phyloP scores from a whole-genome alignment of 1,140 invertebrate species.

The Ephestia elutella region DNA sequence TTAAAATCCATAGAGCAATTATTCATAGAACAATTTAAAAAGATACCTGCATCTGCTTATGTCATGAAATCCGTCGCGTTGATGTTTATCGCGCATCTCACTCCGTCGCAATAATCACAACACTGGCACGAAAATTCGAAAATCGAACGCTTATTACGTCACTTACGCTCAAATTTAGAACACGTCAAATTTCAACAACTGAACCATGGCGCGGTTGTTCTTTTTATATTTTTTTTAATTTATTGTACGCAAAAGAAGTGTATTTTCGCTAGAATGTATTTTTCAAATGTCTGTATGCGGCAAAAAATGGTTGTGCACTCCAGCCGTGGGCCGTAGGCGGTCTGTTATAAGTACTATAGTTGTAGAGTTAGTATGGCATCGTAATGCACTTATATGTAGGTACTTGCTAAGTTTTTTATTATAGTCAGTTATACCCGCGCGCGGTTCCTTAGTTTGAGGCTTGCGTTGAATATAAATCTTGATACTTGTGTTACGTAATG shows the following conservation, averaged over 20 bases:
- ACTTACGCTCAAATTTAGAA: slow-evolving; percentile 27
- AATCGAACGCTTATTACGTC: slow-evolving; percentile 34
- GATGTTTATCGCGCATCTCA: slow-evolving; percentile 9
- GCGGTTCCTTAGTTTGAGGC: slow-evolving; percentile 64
- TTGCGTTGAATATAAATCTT: slow-evolving; percentile 42
- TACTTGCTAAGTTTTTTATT: slow-evolving; percentile 71
- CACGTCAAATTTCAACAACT: slow-evolving; percentile 15
- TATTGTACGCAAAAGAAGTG: slow-evolving; percentile 46
- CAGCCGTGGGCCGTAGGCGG: slow-evolving; percentile 58
- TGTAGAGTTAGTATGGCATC: slow-evolving; percentile 49
- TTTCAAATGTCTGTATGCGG: slow-evolving; percentile 66
- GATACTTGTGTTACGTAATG: slow-evolving; percentile 42
- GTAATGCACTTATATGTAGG: slow-evolving; percentile 71
- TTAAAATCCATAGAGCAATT: too few relatives aligned
- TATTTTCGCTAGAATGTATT: slow-evolving; percentile 71
- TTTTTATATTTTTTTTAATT: slow-evolving; percentile 21
- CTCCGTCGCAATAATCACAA: slow-evolving; percentile 30
- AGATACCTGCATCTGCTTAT: slow-evolving; percentile 52
- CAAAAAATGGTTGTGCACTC: slow-evolving; percentile 64
- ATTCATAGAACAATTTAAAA: slow-evolving; percentile 11
- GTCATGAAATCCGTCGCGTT: slow-evolving; percentile 2
- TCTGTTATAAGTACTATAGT: slow-evolving; percentile 65
- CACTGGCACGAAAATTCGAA: slow-evolving; percentile 34
- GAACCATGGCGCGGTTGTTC: slow-evolving; percentile 2
- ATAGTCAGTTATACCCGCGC: slow-evolving; percentile 61